These are phyloP conservation scores for Corythornis madagascariensis DNA, from an alignment of 2,113 vertebrate genomes.

Conservation along the genomic window DNA sequence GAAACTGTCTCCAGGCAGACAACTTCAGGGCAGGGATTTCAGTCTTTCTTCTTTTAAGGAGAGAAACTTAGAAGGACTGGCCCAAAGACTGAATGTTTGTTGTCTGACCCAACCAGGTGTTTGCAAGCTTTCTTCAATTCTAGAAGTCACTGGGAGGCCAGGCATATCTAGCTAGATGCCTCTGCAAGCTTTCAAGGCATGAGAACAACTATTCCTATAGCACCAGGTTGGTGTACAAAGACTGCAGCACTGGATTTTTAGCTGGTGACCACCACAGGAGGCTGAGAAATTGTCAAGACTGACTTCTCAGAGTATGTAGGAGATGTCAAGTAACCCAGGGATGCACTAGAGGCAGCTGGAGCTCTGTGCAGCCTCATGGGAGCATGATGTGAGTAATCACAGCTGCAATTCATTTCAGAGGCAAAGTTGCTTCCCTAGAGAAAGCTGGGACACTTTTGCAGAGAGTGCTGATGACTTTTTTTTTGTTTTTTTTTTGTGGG, in stretches of 20 bases:
- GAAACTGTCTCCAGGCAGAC: background rate
- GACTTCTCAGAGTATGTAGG: fast-evolving
- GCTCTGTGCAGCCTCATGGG: background rate
- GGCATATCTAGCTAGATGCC: background rate
- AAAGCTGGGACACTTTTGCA: background rate
- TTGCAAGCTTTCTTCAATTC: background rate
- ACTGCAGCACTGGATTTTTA: background rate
- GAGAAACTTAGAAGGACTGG: background rate
- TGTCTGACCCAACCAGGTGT: background rate
- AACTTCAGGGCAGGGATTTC: background rate
- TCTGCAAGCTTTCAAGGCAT: background rate
- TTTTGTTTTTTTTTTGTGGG: background rate
- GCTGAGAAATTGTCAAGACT: background rate
- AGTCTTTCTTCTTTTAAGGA: background rate
- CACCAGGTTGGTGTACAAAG: too few species aligned
- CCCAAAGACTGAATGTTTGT: background rate
- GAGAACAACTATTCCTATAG: background rate
- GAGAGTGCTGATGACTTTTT: background rate
- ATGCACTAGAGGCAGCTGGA: background rate
- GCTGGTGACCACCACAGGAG: background rate
- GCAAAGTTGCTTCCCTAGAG: background rate
- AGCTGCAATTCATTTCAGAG: background rate
- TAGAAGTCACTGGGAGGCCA: background rate
- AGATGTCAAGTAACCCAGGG: background rate
- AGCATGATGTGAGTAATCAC: background rate